Evolutionary conservation across 1,140 invertebrate genomes (phyloP).

Genomic region (Dryas iulia): DNA sequence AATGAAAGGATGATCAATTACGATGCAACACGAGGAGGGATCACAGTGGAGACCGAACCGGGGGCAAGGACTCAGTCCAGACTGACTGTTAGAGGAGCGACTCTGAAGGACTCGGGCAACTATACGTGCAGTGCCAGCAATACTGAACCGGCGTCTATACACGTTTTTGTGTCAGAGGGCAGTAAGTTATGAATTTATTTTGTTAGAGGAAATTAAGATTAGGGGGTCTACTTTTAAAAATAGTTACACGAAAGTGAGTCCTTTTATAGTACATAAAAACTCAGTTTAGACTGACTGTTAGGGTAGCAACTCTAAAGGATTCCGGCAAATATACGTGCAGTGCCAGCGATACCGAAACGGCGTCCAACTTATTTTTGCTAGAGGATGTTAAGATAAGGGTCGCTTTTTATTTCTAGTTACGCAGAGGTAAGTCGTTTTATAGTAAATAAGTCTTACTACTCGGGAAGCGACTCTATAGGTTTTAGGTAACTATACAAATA

Average conservation of each 20-base stretch:
- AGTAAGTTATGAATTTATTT: constrained; percentile 54
- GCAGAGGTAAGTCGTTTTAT: too few species aligned
- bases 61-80: constrained; percentile 90
- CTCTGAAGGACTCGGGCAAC: constrained; percentile 93
- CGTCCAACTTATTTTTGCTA: constrained; percentile 93
- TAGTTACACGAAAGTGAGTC: too few species aligned
- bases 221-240: too few species aligned
- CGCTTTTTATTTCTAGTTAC: too few species aligned
- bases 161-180: constrained; percentile 95
- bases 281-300: constrained; percentile 90
- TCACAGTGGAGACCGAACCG: constrained; percentile 92
- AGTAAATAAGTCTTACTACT: constrained; percentile 89
- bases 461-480: constrained; percentile 90
- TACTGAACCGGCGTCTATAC: constrained; percentile 92
- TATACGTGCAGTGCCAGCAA: constrained; percentile 95
- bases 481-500: constrained; percentile 95
- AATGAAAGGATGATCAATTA: constrained; percentile 96
- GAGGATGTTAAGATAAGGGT: too few species aligned
- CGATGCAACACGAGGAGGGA: constrained; percentile 90
- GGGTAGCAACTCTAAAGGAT: constrained; percentile 90
- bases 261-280: too few species aligned
- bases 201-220: too few species aligned
- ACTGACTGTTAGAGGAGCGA: constrained; percentile 90
- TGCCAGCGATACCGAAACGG: constrained; percentile 92
- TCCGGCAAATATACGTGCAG: constrained; percentile 95